Evolutionary conservation across 2,797 vertebrate species (phyloP).

Genomic region (Manis javanica): DNA sequence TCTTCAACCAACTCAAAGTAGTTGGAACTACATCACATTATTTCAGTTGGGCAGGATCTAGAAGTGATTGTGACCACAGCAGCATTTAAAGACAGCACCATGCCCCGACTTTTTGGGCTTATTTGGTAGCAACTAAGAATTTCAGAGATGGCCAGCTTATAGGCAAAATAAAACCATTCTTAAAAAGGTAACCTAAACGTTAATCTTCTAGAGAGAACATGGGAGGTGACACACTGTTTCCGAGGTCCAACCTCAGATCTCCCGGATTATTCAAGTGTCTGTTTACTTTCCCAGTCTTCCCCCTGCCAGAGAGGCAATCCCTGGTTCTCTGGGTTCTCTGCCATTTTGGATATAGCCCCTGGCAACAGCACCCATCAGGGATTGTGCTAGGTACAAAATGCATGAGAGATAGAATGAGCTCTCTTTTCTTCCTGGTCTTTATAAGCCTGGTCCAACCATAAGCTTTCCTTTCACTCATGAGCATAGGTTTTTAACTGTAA

Average conservation of each 20-base stretch:
- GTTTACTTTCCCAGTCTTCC: neutral
- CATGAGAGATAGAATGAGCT: neutral
- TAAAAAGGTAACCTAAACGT: neutral
- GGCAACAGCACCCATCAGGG: neutral
- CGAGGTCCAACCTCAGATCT: neutral
- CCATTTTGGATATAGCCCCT: neutral
- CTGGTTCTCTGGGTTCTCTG: neutral
- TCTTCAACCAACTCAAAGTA: neutral
- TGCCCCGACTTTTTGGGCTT: neutral
- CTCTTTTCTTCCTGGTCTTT: neutral
- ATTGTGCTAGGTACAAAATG: neutral
- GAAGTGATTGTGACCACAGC: neutral
- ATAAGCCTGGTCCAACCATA: neutral
- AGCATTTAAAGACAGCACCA: neutral
- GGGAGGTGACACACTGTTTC: neutral
- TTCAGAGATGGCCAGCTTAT: neutral
- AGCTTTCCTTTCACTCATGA: neutral
- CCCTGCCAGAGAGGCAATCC: neutral
- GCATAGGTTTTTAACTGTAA: neutral
- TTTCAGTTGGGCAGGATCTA: neutral
- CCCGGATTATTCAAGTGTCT: neutral
- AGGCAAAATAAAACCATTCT: slow-evolving; percentile 3
- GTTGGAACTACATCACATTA: neutral
- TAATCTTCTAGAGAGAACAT: neutral
- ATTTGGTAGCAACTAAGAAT: slow-evolving; percentile 30